phyloP scores from a whole-genome alignment of 2,113 vertebrate genomes.

The Crocuta crocuta region DNA sequence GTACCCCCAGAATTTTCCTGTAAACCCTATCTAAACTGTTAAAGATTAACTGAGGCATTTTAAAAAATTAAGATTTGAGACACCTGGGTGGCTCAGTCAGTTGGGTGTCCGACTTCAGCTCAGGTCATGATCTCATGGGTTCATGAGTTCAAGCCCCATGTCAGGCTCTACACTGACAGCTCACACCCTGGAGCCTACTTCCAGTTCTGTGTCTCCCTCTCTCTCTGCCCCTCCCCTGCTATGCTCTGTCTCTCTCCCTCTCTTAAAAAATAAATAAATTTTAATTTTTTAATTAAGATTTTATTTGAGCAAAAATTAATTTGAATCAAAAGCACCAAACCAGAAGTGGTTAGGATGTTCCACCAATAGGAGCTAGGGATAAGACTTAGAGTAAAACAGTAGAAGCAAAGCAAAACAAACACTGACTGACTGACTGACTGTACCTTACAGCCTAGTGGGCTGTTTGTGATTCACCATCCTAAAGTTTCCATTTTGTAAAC shows the following conservation, averaged over 20 bases:
- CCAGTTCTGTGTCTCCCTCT: no score
- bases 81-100: no score
- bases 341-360: background rate
- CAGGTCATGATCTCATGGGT: no score
- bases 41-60: background rate
- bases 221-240: no score
- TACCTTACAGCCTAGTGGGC: background rate
- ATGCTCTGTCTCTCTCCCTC: no score
- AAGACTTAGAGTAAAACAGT: background rate
- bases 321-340: background rate
- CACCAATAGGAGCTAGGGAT: background rate
- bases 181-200: no score
- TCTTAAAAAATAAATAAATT: no score
- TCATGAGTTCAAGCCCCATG: no score
- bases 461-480: background rate
- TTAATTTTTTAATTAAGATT: no score
- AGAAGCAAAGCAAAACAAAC: background rate
- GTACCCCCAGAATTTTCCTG: background rate
- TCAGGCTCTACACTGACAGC: no score
- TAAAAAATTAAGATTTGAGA: background rate
- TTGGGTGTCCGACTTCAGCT: no score
- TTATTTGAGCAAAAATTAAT: background rate
- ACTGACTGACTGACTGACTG: background rate
- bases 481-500: background rate
- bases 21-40: background rate